These are phyloP conservation scores for Physeter macrocephalus DNA, from an alignment of 2,113 vertebrate species.

Conservation along the genomic window DNA sequence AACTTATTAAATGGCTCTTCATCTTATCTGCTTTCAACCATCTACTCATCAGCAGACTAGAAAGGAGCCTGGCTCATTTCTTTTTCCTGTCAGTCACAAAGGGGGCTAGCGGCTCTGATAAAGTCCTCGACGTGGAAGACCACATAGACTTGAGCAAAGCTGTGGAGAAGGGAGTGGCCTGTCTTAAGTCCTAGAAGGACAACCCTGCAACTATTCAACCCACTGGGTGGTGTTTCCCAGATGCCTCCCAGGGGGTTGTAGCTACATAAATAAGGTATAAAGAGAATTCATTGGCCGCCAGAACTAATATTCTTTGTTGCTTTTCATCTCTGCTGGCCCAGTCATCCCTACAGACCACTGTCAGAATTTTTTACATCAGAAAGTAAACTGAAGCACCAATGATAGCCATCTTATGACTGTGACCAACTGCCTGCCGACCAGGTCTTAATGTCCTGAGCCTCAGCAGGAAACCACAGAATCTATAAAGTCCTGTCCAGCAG, in stretches of 20 bases:
- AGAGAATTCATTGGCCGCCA: background rate
- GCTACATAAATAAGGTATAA: background rate
- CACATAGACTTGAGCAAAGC: background rate
- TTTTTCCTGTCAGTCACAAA: constrained; percentile 29
- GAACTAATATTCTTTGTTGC: background rate
- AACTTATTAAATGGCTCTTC: constrained; percentile 2
- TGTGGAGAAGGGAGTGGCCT: background rate
- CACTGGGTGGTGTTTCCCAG: background rate
- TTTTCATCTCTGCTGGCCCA: background rate
- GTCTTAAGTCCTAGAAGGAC: background rate
- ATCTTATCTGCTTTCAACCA: constrained; percentile 23
- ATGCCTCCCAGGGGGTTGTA: background rate
- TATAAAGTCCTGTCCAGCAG: constrained; percentile 43
- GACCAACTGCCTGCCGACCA: constrained; percentile 26
- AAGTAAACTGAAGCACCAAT: background rate
- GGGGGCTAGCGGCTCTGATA: constrained; percentile 12
- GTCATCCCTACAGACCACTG: background rate
- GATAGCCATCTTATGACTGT: constrained; percentile 54
- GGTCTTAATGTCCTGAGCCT: constrained; percentile 9
- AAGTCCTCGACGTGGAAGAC: background rate
- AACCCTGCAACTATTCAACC: background rate
- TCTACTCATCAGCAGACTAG: constrained; percentile 19
- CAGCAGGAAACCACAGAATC: constrained; percentile 46
- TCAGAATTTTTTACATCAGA: background rate
- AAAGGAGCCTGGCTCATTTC: background rate